These are phyloP conservation scores for Chloropsis hardwickii DNA, from an alignment of 2,113 vertebrate genomes.

Conservation along the genomic window DNA sequence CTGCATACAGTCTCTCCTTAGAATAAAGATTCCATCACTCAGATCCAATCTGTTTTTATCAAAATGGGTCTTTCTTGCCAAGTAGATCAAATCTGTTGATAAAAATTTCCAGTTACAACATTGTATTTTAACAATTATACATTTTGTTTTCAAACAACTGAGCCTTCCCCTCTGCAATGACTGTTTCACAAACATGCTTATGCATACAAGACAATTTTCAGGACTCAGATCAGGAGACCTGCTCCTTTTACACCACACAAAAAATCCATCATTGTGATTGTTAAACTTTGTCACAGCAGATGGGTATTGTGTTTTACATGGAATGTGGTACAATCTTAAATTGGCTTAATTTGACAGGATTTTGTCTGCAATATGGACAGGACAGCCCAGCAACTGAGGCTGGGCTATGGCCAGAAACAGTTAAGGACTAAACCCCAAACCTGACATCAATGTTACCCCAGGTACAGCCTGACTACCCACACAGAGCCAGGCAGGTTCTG, in stretches of 20 bases:
- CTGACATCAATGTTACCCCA: background rate
- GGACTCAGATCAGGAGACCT: background rate
- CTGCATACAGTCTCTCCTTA: background rate
- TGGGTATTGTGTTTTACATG: background rate
- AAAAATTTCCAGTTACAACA: background rate
- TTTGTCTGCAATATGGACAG: background rate
- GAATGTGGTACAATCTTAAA: fast-evolving
- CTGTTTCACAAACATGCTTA: background rate
- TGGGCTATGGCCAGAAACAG: background rate
- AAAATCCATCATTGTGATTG: background rate
- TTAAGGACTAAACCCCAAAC: background rate
- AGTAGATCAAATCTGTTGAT: background rate
- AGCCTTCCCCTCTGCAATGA: background rate
- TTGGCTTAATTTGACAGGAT: background rate
- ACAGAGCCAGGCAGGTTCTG: background rate
- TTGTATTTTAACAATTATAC: background rate
- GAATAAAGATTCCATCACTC: background rate
- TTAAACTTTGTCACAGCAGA: background rate
- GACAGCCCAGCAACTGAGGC: background rate
- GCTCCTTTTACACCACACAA: background rate
- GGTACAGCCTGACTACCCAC: background rate
- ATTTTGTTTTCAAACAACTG: background rate
- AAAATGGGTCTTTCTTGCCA: background rate
- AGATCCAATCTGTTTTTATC: background rate
- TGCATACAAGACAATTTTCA: background rate